phyloP scores from a whole-genome alignment of 1,140 invertebrate species.

The Drosophila seguyi region DNA sequence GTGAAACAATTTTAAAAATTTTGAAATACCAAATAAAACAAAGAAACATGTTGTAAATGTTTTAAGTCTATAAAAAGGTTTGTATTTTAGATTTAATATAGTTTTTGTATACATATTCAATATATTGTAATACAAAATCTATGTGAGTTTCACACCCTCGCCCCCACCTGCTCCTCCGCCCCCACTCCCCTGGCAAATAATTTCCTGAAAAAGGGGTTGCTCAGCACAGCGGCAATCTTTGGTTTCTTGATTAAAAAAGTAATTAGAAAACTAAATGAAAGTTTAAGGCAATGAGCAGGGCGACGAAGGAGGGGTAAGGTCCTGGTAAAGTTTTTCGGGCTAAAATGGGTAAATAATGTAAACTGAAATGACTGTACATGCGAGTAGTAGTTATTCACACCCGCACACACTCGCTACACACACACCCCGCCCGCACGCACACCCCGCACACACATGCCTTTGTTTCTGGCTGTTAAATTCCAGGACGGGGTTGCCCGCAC shows the following conservation, averaged over 20 bases:
- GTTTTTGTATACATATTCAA: not conserved
- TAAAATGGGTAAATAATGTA: conserved; percentile 78
- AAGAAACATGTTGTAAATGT: not conserved
- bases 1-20: no score
- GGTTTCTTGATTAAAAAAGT: conserved; percentile 82
- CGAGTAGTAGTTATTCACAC: conserved; percentile 53
- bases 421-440: conserved; percentile 6
- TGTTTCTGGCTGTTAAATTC: conserved; percentile 51
- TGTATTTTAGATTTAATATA: not conserved
- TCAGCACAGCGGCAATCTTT: conserved; percentile 59
- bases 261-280: conserved; percentile 84
- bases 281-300: conserved; percentile 61
- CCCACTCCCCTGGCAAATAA: not conserved
- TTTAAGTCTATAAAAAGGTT: not conserved
- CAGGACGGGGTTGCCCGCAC: conserved; percentile 2
- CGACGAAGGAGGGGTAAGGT: not conserved
- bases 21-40: no score
- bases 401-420: conserved; percentile 7
- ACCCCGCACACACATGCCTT: conserved; percentile 40
- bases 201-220: conserved; percentile 41
- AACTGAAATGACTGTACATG: conserved; percentile 80
- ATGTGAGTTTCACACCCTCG: no score
- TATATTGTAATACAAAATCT: conserved; percentile 32
- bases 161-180: not conserved
- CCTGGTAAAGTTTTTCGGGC: conserved; percentile 48